Evolutionary conservation across 2,888 invertebrate species (phyloP), one percentile per base, ranked within the genome.

Genomic region (Ochropleura plecta): DNA sequence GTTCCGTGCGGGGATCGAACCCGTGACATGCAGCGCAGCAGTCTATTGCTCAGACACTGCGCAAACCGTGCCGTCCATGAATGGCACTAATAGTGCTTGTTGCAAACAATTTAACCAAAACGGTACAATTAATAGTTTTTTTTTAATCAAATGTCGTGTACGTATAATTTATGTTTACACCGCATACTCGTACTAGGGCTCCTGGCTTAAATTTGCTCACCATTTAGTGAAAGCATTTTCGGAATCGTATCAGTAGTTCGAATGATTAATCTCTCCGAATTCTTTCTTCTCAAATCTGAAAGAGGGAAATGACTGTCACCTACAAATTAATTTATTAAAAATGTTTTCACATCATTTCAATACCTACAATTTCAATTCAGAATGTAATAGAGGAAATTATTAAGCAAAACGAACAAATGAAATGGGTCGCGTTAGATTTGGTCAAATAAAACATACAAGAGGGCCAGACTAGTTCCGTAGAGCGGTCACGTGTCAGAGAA

Each of bases 361-460:
- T 70, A 66, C 46, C 18, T 51, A 0, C 18, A 68, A 65, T 75
- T 62, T 62, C 66, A 40, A 57, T 20, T 64, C 72, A 55, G 18
- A 70, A 57, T 70, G 40, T 63, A 57, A 69, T 16, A n/a, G 40
- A 14, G 46, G 42, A 57, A 10, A 20, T 69, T 69, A 80, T 78
- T 57, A 53, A 40, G 12, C 7, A 68, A 71, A 70, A 65, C 42
- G 57, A 69, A 53, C 66, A 83, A 82, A 86, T 73, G 68, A 81
- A 83, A 88, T 79, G 79, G 66, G 57, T 70, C 77, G 73, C 73
- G 73, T 83, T 86, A 84, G 76, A 80, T 85, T 79, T 86, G 86
- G 78, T 86, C 85, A 88, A 88, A 89, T 86, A 88, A 89, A 89
- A 89, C 83, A 83, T 79, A 84, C 76, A 67, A 78, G 82, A 66